phyloP scores from a whole-genome alignment of 1,140 invertebrate genomes.

The Muscidifurax raptorellus region DNA sequence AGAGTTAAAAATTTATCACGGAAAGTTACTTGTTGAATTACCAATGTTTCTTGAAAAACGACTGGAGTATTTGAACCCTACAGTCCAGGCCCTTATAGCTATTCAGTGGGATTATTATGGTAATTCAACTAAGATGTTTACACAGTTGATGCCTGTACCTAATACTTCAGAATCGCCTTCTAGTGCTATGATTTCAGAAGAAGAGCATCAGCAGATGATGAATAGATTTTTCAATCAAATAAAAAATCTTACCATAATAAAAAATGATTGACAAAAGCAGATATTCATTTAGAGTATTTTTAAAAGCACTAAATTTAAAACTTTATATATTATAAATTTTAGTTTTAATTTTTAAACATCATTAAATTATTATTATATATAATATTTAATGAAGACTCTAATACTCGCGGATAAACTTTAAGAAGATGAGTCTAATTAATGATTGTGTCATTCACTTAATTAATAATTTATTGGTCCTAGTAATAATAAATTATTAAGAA shows the following conservation, averaged over 20 bases:
- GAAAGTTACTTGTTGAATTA: conserved; percentile 65
- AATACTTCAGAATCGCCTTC: conserved; percentile 58
- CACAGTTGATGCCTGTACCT: conserved; percentile 66
- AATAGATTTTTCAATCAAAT: conserved; percentile 47
- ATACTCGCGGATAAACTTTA: too few relatives aligned
- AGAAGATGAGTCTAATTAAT: too few relatives aligned
- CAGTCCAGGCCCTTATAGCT: conserved; percentile 71
- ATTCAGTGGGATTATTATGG: conserved; percentile 74
- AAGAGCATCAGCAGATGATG: conserved; percentile 64
- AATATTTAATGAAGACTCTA: too few relatives aligned
- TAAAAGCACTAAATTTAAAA: neutral
- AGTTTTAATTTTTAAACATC: too few relatives aligned
- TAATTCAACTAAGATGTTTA: conserved; percentile 71
- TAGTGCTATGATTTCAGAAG: conserved; percentile 61
- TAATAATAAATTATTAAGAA: too few relatives aligned
- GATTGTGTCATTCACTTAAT: too few relatives aligned
- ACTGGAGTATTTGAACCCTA: conserved; percentile 71
- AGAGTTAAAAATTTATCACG: conserved; percentile 68
- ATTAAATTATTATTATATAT: neutral
- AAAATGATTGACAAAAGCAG: conserved; percentile 21
- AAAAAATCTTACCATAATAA: conserved; percentile 40
- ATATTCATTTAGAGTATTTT: neutral
- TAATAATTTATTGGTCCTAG: too few relatives aligned
- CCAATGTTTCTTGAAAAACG: conserved; percentile 69
- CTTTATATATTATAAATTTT: neutral